Percentiles rank a stretch among this genome's conserved stretches.
These are phyloP conservation scores for Zaprionus davidi DNA, from an alignment of 1,140 invertebrate genomes.

Conservation along the genomic window DNA sequence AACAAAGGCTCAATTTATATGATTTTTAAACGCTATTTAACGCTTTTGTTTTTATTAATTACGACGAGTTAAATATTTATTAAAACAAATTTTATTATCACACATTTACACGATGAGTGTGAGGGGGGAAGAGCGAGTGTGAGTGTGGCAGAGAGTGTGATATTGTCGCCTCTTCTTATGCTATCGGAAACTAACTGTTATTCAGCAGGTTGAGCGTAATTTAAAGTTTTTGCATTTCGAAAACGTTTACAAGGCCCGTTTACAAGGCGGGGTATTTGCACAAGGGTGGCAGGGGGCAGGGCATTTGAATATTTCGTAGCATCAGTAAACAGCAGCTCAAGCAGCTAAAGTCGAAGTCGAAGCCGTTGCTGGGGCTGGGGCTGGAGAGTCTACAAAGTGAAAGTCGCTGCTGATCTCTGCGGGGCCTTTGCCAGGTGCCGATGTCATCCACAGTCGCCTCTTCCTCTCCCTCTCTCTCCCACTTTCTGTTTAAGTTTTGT, in stretches of 20 bases:
- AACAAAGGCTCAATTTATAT: conserved; percentile 64
- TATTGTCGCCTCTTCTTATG: too few relatives aligned
- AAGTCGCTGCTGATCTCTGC: conserved; percentile 60
- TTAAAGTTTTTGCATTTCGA: conserved; percentile 23
- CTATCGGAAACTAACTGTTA: background rate
- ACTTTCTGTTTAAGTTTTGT: conserved; percentile 11
- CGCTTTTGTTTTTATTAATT: conserved; percentile 62
- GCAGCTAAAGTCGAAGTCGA: conserved; percentile 15
- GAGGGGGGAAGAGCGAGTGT: background rate
- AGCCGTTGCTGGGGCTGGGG: too few relatives aligned
- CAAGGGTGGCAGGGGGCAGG: background rate
- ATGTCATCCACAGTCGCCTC: conserved; percentile 26
- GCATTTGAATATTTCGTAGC: conserved; percentile 52
- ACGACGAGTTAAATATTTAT: conserved; percentile 68
- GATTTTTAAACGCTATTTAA: conserved; percentile 57
- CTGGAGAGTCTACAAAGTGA: conserved; percentile 42
- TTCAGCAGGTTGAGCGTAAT: conserved; percentile 19
- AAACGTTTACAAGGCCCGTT: background rate
- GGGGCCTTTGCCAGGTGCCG: conserved; percentile 34
- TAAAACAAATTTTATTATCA: conserved; percentile 57
- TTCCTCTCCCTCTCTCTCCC: too few relatives aligned
- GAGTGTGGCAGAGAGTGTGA: background rate
- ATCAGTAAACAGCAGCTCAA: conserved; percentile 32
- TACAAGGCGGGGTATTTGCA: background rate
- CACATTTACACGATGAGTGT: conserved; percentile 19